A percentile compares a stretch with the other conserved stretches of the same genome.
These are phyloP conservation scores for Protophormia terraenovae DNA, from an alignment of 2,888 invertebrate genomes.

Conservation along the genomic window DNA sequence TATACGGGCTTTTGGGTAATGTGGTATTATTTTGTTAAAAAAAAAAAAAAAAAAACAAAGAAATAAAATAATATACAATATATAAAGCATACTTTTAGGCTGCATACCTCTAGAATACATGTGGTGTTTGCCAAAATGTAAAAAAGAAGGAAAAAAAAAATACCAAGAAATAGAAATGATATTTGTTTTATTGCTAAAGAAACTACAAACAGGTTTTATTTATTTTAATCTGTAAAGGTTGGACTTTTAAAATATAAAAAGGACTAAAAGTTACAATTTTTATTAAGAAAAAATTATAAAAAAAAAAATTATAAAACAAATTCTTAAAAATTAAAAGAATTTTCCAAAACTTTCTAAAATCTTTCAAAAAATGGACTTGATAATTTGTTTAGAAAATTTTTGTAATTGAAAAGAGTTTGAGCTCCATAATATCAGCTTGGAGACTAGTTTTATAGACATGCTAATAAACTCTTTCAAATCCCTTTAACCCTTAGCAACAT, in stretches of 20 bases:
- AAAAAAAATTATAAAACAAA: too few relatives aligned
- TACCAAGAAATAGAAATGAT: conserved; percentile 34
- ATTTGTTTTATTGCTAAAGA: conserved; percentile 43
- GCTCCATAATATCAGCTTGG: too few relatives aligned
- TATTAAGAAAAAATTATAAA: not conserved
- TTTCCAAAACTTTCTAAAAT: too few relatives aligned
- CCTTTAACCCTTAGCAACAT: too few relatives aligned
- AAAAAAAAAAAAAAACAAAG: too few relatives aligned
- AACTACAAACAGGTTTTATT: conserved; percentile 43
- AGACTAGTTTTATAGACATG: too few relatives aligned
- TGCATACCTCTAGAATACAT: conserved; percentile 25
- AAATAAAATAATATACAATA: conserved; percentile 38
- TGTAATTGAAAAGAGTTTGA: too few relatives aligned
- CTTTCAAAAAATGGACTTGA: too few relatives aligned
- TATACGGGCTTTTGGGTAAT: conserved; percentile 59
- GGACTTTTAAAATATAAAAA: conserved; percentile 34
- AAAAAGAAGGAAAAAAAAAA: conserved; percentile 6
- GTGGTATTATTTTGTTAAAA: conserved; percentile 44
- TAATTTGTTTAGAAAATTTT: too few relatives aligned
- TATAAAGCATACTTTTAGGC: conserved; percentile 48
- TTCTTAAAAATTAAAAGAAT: too few relatives aligned
- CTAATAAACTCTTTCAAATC: too few relatives aligned
- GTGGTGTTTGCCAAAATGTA: conserved; percentile 42
- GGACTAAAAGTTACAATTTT: too few relatives aligned
- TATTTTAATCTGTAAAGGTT: conserved; percentile 50